Percentiles rank a stretch among this genome's conserved stretches.
Evolutionary conservation across 2,888 invertebrate genomes (phyloP).

Genomic region (Exephanes ischioxanthus): DNA sequence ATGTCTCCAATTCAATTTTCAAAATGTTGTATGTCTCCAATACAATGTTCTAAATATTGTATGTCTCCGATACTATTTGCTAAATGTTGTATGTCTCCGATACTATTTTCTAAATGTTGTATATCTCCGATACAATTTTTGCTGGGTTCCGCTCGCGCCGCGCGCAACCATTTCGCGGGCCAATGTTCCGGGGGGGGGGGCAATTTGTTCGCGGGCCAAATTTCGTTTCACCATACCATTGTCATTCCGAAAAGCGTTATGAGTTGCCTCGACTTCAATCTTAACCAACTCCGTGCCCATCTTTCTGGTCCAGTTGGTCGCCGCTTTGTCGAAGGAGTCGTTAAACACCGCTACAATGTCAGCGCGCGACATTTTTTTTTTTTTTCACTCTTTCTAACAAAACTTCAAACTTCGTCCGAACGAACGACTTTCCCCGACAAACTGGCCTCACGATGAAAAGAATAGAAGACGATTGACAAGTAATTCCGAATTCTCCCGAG

Average conservation of each 20-base stretch:
- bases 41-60: no score
- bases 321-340: constrained; percentile 29
- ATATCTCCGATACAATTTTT: no score
- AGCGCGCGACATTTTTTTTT: constrained; percentile 27
- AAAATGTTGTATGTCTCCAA: no score
- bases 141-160: no score
- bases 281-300: constrained; percentile 64
- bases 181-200: no score
- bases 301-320: constrained; percentile 14
- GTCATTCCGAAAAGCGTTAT: constrained; percentile 51
- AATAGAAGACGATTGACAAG: background rate
- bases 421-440: background rate
- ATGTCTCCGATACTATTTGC: no score
- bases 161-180: no score
- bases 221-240: constrained; percentile 32
- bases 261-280: constrained; percentile 74
- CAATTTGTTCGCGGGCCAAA: no score
- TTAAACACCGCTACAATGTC: constrained; percentile 56
- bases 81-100: no score
- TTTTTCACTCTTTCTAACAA: background rate
- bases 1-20: no score
- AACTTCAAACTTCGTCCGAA: background rate
- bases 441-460: background rate
- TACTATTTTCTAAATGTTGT: no score
- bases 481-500: background rate